A percentile compares a stretch with the other conserved stretches of the same genome.
phyloP scores from a whole-genome alignment of 2,797 vertebrate genomes.

The Choloepus didactylus region DNA sequence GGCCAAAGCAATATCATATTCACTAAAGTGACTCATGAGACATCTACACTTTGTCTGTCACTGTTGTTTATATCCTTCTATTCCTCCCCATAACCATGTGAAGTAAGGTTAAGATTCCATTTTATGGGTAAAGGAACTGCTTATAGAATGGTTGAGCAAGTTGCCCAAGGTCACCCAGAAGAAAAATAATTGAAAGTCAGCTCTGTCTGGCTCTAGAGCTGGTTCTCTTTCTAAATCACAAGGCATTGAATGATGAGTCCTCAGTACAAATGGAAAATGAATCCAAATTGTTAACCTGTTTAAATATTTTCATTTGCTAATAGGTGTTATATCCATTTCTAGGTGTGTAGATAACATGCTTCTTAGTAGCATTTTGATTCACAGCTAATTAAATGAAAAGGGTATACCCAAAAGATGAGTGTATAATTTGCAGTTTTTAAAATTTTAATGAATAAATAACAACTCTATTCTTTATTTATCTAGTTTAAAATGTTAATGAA shows the following conservation, averaged over 20 bases:
- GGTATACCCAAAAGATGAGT: constrained; percentile 79
- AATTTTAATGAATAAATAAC: constrained; percentile 90
- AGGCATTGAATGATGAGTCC: not conserved
- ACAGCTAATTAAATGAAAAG: constrained; percentile 66
- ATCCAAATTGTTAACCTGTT: not conserved
- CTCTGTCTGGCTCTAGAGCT: not conserved
- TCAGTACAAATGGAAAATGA: not conserved
- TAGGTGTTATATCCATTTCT: not conserved
- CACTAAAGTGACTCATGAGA: not conserved
- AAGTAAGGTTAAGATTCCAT: not conserved
- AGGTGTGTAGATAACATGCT: not conserved
- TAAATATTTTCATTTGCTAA: not conserved
- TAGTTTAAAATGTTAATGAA: constrained; percentile 90
- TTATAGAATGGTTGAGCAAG: not conserved
- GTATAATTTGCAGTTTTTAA: constrained; percentile 73
- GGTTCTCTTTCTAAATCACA: not conserved
- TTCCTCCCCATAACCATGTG: not conserved
- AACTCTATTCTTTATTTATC: constrained; percentile 90
- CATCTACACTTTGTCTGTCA: not conserved
- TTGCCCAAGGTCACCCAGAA: not conserved
- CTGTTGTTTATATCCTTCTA: not conserved
- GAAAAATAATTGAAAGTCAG: not conserved
- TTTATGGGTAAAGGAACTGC: not conserved
- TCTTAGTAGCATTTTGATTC: constrained; percentile 59
- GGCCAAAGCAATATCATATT: not conserved